Conservation (phyloP, 2,113 vertebrate species). For the Grammomys surdaster region DNA sequence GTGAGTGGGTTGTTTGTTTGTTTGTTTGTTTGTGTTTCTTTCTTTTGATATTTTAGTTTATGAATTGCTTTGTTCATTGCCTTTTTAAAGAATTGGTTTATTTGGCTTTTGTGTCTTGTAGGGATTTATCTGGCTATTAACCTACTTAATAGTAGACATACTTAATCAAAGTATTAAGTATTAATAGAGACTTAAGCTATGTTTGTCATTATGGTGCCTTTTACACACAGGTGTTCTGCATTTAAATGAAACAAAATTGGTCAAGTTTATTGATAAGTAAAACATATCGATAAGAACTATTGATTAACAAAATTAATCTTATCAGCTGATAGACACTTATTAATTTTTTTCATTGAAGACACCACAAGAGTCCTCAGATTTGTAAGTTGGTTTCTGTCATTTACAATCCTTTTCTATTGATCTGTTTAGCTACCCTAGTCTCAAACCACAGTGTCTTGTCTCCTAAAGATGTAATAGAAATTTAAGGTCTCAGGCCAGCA, state of each 20-base stretch:
- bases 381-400: not conserved
- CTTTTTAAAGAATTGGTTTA: not conserved
- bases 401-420: not conserved
- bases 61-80: not conserved
- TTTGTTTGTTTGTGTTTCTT: too few relatives aligned
- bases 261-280: conserved; percentile 1
- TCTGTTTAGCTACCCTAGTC: not conserved
- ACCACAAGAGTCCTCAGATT: fast-evolving
- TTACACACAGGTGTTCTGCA: conserved; percentile 19
- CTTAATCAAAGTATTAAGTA: not conserved
- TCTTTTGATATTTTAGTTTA: not conserved
- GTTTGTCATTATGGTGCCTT: not conserved
- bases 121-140: not conserved
- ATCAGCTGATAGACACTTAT: not conserved
- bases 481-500: not conserved
- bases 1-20: not conserved
- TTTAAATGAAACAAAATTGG: conserved; percentile 31
- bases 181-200: not conserved
- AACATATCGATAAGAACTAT: not conserved
- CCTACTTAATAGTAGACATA: not conserved
- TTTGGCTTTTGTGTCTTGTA: not conserved
- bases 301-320: conserved; percentile 26
- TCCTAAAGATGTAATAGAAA: not conserved
- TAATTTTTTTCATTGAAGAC: not conserved
- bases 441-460: not conserved